Base-by-base conservation (phyloP, 2,797 vertebrate genomes). In the Syngnathus rostellatus region DNA sequence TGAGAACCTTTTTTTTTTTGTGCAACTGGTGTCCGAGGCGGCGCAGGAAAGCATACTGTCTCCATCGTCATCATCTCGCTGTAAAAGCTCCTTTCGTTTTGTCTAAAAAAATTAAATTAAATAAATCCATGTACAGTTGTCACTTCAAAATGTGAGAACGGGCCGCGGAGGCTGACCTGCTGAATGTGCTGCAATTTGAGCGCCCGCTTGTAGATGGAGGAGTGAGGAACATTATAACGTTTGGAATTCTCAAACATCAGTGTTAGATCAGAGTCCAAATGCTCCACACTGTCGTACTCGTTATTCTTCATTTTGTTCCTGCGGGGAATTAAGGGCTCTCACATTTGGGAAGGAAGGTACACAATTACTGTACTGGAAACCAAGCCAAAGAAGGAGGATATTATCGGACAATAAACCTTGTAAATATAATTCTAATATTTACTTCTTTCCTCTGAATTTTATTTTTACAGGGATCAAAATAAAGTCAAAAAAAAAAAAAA, bases 181-280 rank as follows among this genome's bases (percentile, higher is more conserved):
- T 98, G 94, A 72, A 98, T 92, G 78, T 99, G 97, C 72, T 98
- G 97, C 75, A 99, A 89, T 85, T 97, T 98, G 66, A 99, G 86
- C 1, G 94, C 97, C 6, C 95, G 91, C 63, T 99, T 99, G 84
- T 97, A 99, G 89, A 99, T 95, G 74, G 94, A 92, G 65, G 97
- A 99, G 83, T 94, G 96, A 59, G 97, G 94, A 76, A 95, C 92
- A 25, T 99, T 99, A 83, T 94, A 99, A 64, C 94, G 97, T 71
- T 98, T 99, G 70, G 95, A 94, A 62, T 98, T 99, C 89, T 99
- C 97, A 86, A 99, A 96, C 96, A 98, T 97, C 80, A 93, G 75
- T 70, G 93, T 95, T 77, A 99, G 85, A 81, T 99, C 97, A n/a
- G 91, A 80, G 74, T 98, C 94, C 59, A 99, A 82, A 61, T 97